Conservation (phyloP, 2,797 vertebrate genomes). For the Potorous gilbertii region DNA sequence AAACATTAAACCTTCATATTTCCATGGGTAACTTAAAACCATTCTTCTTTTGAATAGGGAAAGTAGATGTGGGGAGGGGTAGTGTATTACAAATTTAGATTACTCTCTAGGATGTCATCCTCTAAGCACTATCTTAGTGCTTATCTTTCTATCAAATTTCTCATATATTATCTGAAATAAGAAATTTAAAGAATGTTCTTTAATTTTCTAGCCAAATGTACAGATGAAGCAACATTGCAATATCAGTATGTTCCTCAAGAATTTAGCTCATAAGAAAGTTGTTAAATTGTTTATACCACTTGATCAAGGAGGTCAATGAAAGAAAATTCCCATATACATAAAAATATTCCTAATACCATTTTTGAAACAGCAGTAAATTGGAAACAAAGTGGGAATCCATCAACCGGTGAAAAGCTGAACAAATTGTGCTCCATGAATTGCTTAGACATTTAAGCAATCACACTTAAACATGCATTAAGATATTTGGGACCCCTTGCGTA, state of each 20-base stretch:
- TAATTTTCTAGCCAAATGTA: slow-evolving; percentile 47
- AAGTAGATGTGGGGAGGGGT: background rate
- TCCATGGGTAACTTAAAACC: slow-evolving; percentile 32
- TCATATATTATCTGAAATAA: slow-evolving; percentile 39
- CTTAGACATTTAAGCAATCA: background rate
- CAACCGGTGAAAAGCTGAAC: background rate
- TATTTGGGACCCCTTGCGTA: background rate
- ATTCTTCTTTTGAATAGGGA: slow-evolving; percentile 52
- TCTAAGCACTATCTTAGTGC: slow-evolving; percentile 35
- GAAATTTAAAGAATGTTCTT: slow-evolving; percentile 52
- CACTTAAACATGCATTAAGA: background rate
- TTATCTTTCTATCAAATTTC: slow-evolving; percentile 51
- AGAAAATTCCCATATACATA: background rate
- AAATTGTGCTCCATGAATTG: background rate
- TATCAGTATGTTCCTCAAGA: slow-evolving; percentile 25
- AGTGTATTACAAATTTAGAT: slow-evolving; percentile 46
- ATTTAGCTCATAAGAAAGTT: slow-evolving; percentile 1
- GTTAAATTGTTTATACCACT: background rate
- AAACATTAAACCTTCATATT: slow-evolving; percentile 49
- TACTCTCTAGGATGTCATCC: slow-evolving; percentile 30
- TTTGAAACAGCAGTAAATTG: background rate
- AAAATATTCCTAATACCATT: background rate
- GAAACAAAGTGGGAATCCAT: background rate
- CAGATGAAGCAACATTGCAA: background rate
- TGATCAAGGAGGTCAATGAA: background rate